These are phyloP conservation scores for Cheilosia vulpina DNA, from an alignment of 2,888 invertebrate species.

Conservation along the genomic window DNA sequence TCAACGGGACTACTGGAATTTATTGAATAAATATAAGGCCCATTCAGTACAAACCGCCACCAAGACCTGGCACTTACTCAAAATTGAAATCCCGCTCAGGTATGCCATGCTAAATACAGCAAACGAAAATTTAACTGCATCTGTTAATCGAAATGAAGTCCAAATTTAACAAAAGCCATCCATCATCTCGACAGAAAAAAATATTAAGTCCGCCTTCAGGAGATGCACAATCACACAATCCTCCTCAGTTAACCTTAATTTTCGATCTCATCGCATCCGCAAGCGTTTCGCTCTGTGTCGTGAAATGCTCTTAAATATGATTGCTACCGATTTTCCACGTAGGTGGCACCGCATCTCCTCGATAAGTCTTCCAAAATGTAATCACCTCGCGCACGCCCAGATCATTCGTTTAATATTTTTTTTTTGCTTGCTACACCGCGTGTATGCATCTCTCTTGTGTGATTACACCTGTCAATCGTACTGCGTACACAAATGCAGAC, in stretches of 20 bases:
- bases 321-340: slow-evolving; percentile 74
- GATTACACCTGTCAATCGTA: slow-evolving; percentile 75
- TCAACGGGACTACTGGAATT: too few species aligned
- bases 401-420: slow-evolving; percentile 18
- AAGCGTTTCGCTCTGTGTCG: slow-evolving; percentile 22
- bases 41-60: too few species aligned
- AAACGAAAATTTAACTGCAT: too few species aligned
- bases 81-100: too few species aligned
- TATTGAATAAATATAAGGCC: too few species aligned
- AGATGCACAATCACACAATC: slow-evolving; percentile 29
- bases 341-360: slow-evolving; percentile 68
- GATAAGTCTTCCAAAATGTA: slow-evolving; percentile 68
- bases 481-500: slow-evolving; percentile 62
- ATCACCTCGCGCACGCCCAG: slow-evolving; percentile 70
- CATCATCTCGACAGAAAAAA: background rate
- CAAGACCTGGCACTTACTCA: too few species aligned
- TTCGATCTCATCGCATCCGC: slow-evolving; percentile 67
- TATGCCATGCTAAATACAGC: too few species aligned
- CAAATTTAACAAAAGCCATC: background rate
- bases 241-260: slow-evolving; percentile 46
- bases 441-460: slow-evolving; percentile 56
- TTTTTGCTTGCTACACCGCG: background rate
- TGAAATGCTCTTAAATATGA: slow-evolving; percentile 57
- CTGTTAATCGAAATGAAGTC: background rate
- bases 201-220: background rate